Conservation (phyloP, 2,797 vertebrate species). For the Tapera naevia region DNA sequence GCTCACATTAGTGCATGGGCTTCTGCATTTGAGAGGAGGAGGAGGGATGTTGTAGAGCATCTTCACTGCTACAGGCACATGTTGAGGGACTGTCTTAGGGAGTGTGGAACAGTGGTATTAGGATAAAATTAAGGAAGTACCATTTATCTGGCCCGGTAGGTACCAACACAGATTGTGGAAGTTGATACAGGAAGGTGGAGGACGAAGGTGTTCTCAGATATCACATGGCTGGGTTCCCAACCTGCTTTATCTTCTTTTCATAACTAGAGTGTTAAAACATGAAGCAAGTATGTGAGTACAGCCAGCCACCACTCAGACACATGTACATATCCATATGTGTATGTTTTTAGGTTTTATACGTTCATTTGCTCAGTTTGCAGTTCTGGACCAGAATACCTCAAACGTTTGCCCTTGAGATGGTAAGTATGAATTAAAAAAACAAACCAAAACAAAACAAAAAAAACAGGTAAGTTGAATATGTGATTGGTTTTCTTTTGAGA, state of each 20-base stretch:
- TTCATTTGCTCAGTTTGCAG: slow-evolving; percentile 99
- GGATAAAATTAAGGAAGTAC: neutral
- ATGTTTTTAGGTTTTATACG: slow-evolving; percentile 90
- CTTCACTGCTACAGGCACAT: neutral
- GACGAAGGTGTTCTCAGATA: neutral
- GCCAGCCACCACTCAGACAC: neutral
- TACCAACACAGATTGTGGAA: neutral
- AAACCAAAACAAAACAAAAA: no score
- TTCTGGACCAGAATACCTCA: slow-evolving; percentile 97
- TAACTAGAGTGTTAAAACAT: neutral
- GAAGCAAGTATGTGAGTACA: neutral
- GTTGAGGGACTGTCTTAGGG: neutral
- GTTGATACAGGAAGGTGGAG: neutral
- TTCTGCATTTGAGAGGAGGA: neutral
- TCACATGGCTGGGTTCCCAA: neutral
- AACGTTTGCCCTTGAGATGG: slow-evolving; percentile 94
- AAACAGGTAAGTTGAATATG: neutral
- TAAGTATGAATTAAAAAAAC: slow-evolving; percentile 69
- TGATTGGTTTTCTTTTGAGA: neutral
- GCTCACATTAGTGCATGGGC: neutral
- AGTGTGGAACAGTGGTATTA: neutral
- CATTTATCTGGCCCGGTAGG: neutral
- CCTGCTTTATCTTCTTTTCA: neutral
- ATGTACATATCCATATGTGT: neutral
- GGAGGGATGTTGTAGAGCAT: neutral